phyloP scores from a whole-genome alignment of 2,888 invertebrate species.

The Caenorhabditis sp. region DNA sequence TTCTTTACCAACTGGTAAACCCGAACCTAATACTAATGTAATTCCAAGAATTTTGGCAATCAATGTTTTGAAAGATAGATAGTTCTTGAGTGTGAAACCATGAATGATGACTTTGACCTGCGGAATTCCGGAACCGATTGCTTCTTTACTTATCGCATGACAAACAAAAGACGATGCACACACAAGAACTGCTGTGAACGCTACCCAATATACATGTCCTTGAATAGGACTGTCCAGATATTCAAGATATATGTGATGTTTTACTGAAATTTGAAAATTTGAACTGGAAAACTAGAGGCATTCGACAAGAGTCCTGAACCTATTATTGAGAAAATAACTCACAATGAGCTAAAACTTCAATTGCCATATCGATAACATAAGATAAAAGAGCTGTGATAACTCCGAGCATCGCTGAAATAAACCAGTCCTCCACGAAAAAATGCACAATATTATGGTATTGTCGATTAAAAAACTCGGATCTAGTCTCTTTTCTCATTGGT shows the following conservation, averaged over 20 bases:
- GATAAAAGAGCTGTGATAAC: constrained; percentile 72
- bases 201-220: neutral
- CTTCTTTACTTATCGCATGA: neutral
- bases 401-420: constrained; percentile 73
- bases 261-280: neutral
- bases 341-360: constrained; percentile 69
- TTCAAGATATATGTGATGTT: neutral
- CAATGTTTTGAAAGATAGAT: constrained; percentile 90
- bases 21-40: constrained; percentile 91
- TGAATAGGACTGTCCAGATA: neutral
- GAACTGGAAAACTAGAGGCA: no score
- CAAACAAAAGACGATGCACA: neutral
- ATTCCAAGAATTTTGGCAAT: constrained; percentile 92
- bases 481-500: constrained; percentile 25
- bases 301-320: no score
- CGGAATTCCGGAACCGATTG: constrained; percentile 82
- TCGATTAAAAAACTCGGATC: constrained; percentile 27
- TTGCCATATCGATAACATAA: constrained; percentile 64
- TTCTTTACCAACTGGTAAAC: constrained; percentile 95
- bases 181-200: neutral
- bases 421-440: constrained; percentile 73
- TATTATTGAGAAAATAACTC: constrained; percentile 26
- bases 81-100: constrained; percentile 94
- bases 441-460: constrained; percentile 66
- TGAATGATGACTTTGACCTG: constrained; percentile 96